phyloP scores from a whole-genome alignment of 2,888 invertebrate genomes.

The Polyommatus iphigenia region DNA sequence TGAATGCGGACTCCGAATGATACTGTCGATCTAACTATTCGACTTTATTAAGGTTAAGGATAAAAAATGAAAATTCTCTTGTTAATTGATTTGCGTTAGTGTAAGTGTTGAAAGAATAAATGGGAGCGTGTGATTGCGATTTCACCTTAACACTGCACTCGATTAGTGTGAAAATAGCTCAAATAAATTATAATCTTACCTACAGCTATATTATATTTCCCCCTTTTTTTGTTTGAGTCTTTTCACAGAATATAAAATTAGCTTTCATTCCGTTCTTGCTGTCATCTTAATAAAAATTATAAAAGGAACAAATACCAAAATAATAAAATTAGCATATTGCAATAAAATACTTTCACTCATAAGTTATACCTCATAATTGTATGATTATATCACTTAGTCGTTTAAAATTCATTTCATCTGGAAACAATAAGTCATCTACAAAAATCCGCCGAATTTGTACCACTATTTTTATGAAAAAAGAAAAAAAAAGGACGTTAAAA shows the following conservation, averaged over 20 bases:
- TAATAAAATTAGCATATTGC: background rate
- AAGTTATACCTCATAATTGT: background rate
- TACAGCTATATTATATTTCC: no score
- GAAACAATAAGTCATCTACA: background rate
- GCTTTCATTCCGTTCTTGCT: no score
- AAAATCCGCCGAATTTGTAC: background rate
- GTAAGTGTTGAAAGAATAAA: conserved; percentile 53
- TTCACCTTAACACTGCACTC: conserved; percentile 16
- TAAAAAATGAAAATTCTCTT: conserved; percentile 59
- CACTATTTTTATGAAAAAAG: background rate
- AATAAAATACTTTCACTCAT: background rate
- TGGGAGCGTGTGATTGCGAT: conserved; percentile 57
- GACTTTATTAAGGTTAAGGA: conserved; percentile 74
- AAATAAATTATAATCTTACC: background rate
- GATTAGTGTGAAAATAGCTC: background rate
- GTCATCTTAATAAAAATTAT: background rate
- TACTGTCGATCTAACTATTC: conserved; percentile 62
- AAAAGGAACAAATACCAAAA: background rate
- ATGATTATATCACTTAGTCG: background rate
- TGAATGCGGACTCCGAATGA: conserved; percentile 57
- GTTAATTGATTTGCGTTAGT: conserved; percentile 58
- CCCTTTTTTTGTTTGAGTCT: no score
- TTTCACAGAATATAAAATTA: no score
- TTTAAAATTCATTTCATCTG: background rate
- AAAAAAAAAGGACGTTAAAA: background rate